These are phyloP conservation scores for Tortricodes alternella DNA, from an alignment of 2,888 invertebrate genomes.

Conservation along the genomic window DNA sequence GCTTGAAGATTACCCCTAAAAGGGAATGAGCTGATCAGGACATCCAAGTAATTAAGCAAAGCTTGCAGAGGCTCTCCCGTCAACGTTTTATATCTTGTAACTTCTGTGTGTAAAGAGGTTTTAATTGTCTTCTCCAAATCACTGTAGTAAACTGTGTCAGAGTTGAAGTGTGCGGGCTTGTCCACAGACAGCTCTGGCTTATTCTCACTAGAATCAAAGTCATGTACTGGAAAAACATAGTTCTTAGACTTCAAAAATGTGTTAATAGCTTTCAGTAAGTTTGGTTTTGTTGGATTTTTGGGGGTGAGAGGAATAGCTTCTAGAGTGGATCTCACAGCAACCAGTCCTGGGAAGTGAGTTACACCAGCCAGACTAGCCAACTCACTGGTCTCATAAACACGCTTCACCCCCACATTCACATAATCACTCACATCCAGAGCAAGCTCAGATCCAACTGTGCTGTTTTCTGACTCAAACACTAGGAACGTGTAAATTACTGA, in stretches of 20 bases:
- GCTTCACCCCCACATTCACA: slow-evolving; percentile 80
- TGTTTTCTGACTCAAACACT: slow-evolving; percentile 85
- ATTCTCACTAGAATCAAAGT: slow-evolving; percentile 49
- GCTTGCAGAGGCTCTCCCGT: slow-evolving; percentile 88
- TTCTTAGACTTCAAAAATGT: slow-evolving; percentile 74
- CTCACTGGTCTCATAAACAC: slow-evolving; percentile 81
- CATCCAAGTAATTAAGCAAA: slow-evolving; percentile 87
- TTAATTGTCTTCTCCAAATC: slow-evolving; percentile 95
- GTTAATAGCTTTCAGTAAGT: slow-evolving; percentile 75
- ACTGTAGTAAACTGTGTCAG: slow-evolving; percentile 89
- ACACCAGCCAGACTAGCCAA: slow-evolving; percentile 73
- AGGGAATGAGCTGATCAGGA: slow-evolving; percentile 91
- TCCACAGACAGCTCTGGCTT: slow-evolving; percentile 35
- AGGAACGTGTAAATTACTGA: slow-evolving; percentile 83
- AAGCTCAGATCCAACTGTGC: slow-evolving; percentile 85
- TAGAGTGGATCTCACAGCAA: slow-evolving; percentile 70
- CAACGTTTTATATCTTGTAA: slow-evolving; percentile 87
- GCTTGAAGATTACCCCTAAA: slow-evolving; percentile 85
- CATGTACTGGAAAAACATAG: slow-evolving; percentile 63
- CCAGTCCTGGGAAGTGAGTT: slow-evolving; percentile 79
- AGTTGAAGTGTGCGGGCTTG: slow-evolving; percentile 38
- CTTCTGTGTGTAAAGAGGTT: slow-evolving; percentile 92
- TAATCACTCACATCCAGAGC: slow-evolving; percentile 85
- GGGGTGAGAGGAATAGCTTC: slow-evolving; percentile 64
- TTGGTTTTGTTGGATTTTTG: slow-evolving; percentile 64